Conservation (phyloP, 2,113 vertebrate genomes). For the Pollachius pollachius region DNA sequence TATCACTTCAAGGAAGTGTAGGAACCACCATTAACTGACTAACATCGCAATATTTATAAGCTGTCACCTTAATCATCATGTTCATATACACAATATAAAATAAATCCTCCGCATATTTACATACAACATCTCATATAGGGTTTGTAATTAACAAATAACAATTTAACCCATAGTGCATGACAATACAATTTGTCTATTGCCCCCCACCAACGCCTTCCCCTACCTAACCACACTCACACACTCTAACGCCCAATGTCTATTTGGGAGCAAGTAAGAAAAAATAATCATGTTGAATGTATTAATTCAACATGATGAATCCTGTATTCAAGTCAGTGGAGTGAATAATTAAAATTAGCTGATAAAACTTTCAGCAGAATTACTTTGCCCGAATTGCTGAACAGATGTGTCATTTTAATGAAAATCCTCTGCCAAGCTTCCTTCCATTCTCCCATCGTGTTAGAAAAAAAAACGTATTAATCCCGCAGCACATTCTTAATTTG, state of each 20-base stretch:
- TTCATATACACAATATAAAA: constrained; percentile 76
- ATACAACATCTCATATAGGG: constrained; percentile 77
- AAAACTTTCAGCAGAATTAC: constrained; percentile 99
- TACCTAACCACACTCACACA: constrained; percentile 20
- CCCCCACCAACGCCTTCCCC: constrained; percentile 66
- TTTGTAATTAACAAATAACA: constrained; percentile 98
- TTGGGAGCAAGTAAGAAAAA: constrained; percentile 51
- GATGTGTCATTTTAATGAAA: constrained; percentile 99
- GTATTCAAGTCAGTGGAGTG: constrained; percentile 99
- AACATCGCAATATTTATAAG: too few relatives aligned
- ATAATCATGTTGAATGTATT: constrained; percentile 98
- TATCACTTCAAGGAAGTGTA: too few relatives aligned
- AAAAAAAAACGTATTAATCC: constrained; percentile 93
- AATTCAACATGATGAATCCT: constrained; percentile 99
- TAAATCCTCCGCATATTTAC: constrained; percentile 65
- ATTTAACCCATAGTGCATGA: constrained; percentile 98
- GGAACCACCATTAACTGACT: too few relatives aligned
- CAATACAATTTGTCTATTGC: constrained; percentile 99
- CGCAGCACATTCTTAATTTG: constrained; percentile 97
- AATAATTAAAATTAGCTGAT: constrained; percentile 99
- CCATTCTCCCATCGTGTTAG: constrained; percentile 89
- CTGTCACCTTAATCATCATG: background rate
- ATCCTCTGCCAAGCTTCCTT: constrained; percentile 97
- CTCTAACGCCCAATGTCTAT: constrained; percentile 56
- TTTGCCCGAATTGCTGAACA: constrained; percentile 99